These are phyloP conservation scores for Lordiphosa clarofinis DNA, from an alignment of 1,140 invertebrate species.

Conservation along the genomic window DNA sequence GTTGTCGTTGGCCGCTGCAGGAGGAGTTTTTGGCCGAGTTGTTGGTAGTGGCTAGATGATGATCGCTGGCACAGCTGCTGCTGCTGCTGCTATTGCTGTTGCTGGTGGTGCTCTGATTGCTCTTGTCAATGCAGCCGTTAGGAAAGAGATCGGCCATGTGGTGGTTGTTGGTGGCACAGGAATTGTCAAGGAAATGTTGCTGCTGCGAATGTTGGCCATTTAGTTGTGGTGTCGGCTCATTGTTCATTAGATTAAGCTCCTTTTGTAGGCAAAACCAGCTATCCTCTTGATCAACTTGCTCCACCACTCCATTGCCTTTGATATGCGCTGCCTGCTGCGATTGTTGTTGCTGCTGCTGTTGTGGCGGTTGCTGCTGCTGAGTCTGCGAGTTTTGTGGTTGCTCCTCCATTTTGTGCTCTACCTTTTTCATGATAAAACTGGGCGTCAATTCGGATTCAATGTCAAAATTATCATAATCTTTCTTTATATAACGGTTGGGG, in stretches of 20 bases:
- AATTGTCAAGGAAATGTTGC: slow-evolving; percentile 39
- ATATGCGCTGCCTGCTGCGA: slow-evolving; percentile 46
- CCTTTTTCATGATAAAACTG: slow-evolving; percentile 77
- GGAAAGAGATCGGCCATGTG: slow-evolving; percentile 65
- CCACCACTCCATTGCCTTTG: slow-evolving; percentile 33
- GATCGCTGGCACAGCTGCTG: slow-evolving; percentile 37
- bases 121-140: slow-evolving; percentile 73
- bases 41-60: slow-evolving; percentile 13
- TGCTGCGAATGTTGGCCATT: slow-evolving; percentile 46
- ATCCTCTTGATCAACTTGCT: slow-evolving; percentile 79
- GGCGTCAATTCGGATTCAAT: slow-evolving; percentile 77
- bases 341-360: slow-evolving; percentile 33
- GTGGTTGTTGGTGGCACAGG: slow-evolving; percentile 37
- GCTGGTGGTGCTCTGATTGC: slow-evolving; percentile 59
- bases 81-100: slow-evolving; percentile 50
- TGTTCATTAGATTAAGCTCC: slow-evolving; percentile 81
- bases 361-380: slow-evolving; percentile 19
- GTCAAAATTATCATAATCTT: slow-evolving; percentile 77
- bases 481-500: slow-evolving; percentile 55
- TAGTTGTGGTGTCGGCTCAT: slow-evolving; percentile 35
- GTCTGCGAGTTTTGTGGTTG: slow-evolving; percentile 25
- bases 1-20: slow-evolving; percentile 69
- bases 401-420: slow-evolving; percentile 55
- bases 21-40: slow-evolving; percentile 39
- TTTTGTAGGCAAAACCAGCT: slow-evolving; percentile 86